A percentile compares a stretch with the other conserved stretches of the same genome.
phyloP scores from a whole-genome alignment of 2,888 invertebrate genomes.

The Endomychus coccineus region DNA sequence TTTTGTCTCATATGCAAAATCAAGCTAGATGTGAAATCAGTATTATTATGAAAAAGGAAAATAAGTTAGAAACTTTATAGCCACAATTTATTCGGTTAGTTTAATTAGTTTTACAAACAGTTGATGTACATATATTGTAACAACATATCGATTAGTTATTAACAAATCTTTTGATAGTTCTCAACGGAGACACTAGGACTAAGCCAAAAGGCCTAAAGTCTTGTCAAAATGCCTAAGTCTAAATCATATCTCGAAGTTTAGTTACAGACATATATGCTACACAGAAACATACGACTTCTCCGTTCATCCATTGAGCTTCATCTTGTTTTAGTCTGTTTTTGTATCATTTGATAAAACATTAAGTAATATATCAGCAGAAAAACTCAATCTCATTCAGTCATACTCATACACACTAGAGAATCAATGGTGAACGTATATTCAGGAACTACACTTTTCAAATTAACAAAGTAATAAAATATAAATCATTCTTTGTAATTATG shows the following conservation, averaged over 20 bases:
- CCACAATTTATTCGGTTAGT: constrained; percentile 34
- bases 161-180: constrained; percentile 25
- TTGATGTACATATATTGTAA: constrained; percentile 33
- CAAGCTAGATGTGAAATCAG: no score
- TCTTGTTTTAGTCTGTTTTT: no score
- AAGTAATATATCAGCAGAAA: constrained; percentile 21
- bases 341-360: no score
- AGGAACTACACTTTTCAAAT: constrained; percentile 35
- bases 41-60: no score
- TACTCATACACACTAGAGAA: constrained; percentile 10
- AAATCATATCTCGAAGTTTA: constrained; percentile 23
- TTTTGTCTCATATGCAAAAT: no score
- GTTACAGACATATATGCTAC: constrained; percentile 28
- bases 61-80: no score
- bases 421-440: constrained; percentile 35
- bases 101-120: constrained; percentile 35
- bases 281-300: constrained; percentile 23
- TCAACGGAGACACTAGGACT: constrained; percentile 32
- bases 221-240: constrained; percentile 25
- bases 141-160: constrained; percentile 23
- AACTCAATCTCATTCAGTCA: constrained; percentile 13
- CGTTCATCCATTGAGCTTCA: constrained; percentile 30
- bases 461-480: constrained; percentile 31
- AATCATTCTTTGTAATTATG: constrained; percentile 33
- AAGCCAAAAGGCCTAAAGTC: constrained; percentile 31